Conservation (phyloP, 2,797 vertebrate species). For the Sebastes ruberrimus region DNA sequence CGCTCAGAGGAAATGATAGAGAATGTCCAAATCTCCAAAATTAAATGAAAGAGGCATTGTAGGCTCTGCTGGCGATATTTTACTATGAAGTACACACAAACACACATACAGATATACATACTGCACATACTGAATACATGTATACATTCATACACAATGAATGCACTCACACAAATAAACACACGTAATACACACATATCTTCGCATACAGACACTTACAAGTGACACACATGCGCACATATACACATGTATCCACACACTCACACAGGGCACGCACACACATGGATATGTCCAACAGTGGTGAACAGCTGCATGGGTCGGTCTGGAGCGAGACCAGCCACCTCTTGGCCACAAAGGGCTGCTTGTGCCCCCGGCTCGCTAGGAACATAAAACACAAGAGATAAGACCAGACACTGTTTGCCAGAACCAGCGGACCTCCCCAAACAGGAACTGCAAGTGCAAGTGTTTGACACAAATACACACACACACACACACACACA, state of each 20-base stretch:
- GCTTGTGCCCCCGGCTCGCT: constrained; percentile 77
- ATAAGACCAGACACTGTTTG: constrained; percentile 81
- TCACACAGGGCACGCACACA: constrained; percentile 39
- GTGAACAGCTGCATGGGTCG: constrained; percentile 83
- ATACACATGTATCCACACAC: neutral
- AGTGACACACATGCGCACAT: constrained; percentile 10
- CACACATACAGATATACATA: neutral
- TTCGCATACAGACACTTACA: neutral
- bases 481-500: constrained; percentile 43
- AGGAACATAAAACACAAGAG: constrained; percentile 82
- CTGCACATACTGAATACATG: neutral
- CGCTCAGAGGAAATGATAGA: constrained; percentile 14
- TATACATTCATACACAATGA: neutral
- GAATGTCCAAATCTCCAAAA: constrained; percentile 18
- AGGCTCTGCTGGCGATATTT: neutral
- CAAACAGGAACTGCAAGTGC: constrained; percentile 77
- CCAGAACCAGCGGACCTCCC: constrained; percentile 70
- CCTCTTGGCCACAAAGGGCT: constrained; percentile 83
- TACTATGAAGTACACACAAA: neutral
- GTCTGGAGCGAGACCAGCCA: constrained; percentile 80
- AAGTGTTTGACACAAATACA: constrained; percentile 65
- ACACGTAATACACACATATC: neutral
- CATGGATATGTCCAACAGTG: constrained; percentile 77
- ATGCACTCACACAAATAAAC: neutral
- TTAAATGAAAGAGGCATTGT: neutral